phyloP scores from a whole-genome alignment of 2,113 vertebrate species.

The Chiloscyllium plagiosum region DNA sequence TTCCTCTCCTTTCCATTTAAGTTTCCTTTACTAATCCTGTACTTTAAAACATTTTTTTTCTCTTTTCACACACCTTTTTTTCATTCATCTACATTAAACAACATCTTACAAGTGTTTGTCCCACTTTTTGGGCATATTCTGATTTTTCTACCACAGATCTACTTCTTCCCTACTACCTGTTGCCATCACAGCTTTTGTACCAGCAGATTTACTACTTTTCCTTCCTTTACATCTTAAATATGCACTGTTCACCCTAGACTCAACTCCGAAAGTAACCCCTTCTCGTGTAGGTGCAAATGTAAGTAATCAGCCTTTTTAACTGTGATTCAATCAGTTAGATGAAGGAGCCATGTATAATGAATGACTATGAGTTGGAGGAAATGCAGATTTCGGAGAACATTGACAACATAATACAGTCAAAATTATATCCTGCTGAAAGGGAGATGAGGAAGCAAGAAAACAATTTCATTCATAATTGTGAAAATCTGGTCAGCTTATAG shows the following conservation, averaged over 20 bases:
- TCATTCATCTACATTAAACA: background rate
- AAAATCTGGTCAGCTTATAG: background rate
- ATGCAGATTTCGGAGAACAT: background rate
- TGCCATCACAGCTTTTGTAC: background rate
- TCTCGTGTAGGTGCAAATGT: background rate
- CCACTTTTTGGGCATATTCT: background rate
- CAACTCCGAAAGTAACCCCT: background rate
- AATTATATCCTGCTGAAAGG: background rate
- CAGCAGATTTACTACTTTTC: background rate
- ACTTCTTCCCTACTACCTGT: background rate
- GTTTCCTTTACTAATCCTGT: background rate
- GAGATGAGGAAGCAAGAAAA: background rate
- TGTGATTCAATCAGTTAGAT: background rate
- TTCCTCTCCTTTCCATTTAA: background rate
- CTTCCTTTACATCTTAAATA: background rate
- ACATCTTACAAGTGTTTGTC: background rate
- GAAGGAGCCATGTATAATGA: background rate
- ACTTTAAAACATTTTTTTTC: background rate
- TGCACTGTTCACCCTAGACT: background rate
- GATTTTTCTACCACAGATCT: no score
- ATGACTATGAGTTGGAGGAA: background rate
- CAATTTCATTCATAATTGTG: background rate
- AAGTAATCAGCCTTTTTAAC: background rate
- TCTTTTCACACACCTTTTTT: background rate
- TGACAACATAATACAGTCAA: background rate